phyloP scores from a whole-genome alignment of 2,113 vertebrate genomes.

The Ivindomyrus marchei region DNA sequence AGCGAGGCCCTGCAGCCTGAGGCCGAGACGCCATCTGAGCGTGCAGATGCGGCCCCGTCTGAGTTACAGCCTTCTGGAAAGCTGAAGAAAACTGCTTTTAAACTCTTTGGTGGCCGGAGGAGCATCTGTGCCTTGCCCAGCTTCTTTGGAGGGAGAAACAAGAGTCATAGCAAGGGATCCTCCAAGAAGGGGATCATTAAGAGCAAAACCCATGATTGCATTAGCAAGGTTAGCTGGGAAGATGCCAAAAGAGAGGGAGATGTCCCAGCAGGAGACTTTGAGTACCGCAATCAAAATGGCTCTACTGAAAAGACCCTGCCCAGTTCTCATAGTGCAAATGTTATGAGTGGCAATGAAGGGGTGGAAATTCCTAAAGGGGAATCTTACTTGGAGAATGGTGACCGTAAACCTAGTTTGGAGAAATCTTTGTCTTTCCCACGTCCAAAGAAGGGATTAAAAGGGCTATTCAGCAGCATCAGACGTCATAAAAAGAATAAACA shows the following conservation, averaged over 20 bases:
- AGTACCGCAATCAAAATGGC: slow-evolving; percentile 45
- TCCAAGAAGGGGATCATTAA: slow-evolving; percentile 79
- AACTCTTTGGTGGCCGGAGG: slow-evolving; percentile 84
- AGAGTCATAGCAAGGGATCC: slow-evolving; percentile 65
- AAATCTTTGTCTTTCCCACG: slow-evolving; percentile 63
- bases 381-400: slow-evolving; percentile 47
- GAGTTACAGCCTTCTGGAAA: slow-evolving; percentile 67
- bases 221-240: slow-evolving; percentile 60
- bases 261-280: slow-evolving; percentile 48
- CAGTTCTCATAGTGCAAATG: slow-evolving; percentile 55
- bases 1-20: slow-evolving; percentile 36
- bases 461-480: slow-evolving; percentile 85
- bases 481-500: slow-evolving; percentile 76
- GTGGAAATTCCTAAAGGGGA: slow-evolving; percentile 45
- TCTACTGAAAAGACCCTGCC: slow-evolving; percentile 34
- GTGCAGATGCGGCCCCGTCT: slow-evolving; percentile 32
- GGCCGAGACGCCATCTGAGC: slow-evolving; percentile 43
- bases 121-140: slow-evolving; percentile 87
- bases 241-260: slow-evolving; percentile 40
- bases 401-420: slow-evolving; percentile 61
- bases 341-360: slow-evolving; percentile 35
- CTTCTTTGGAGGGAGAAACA: slow-evolving; percentile 80
- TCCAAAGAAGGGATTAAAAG: slow-evolving; percentile 79
- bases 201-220: slow-evolving; percentile 82
- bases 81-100: slow-evolving; percentile 82